Evolutionary conservation across 2,113 vertebrate genomes (phyloP).

Genomic region (Oryctolagus cuniculus): DNA sequence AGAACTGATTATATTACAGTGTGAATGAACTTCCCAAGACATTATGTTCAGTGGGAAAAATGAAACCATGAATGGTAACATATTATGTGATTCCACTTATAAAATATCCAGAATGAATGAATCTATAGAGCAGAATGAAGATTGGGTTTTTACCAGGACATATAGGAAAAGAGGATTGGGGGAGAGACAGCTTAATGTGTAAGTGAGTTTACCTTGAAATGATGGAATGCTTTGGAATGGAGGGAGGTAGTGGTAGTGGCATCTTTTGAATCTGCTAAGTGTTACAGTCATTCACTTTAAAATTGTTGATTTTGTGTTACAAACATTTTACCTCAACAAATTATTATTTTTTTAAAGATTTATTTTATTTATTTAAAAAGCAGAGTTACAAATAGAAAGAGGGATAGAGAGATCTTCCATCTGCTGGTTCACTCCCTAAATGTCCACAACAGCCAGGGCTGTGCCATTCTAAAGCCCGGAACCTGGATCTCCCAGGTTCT

Average conservation of each 20-base stretch:
- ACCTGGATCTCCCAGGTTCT: no score
- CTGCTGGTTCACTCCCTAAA: no score
- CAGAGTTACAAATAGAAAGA: no score
- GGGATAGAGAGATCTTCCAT: no score
- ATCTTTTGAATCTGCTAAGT: background rate
- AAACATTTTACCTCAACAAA: background rate
- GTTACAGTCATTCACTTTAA: background rate
- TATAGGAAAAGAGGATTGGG: background rate
- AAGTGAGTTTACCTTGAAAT: background rate
- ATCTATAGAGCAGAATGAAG: background rate
- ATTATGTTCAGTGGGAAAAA: background rate
- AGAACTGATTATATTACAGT: background rate
- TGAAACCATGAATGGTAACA: background rate
- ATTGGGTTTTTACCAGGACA: background rate
- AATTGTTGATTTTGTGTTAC: constrained; percentile 10
- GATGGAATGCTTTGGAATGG: background rate
- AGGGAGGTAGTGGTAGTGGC: background rate
- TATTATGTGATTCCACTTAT: background rate
- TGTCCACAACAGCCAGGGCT: no score
- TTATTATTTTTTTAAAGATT: no score
- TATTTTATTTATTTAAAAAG: no score
- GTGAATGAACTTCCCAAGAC: background rate
- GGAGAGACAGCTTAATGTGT: background rate
- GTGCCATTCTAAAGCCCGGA: no score
- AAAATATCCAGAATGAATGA: background rate